These are phyloP conservation scores for Euglossa dilemma DNA, from an alignment of 1,140 invertebrate species.

Conservation along the genomic window DNA sequence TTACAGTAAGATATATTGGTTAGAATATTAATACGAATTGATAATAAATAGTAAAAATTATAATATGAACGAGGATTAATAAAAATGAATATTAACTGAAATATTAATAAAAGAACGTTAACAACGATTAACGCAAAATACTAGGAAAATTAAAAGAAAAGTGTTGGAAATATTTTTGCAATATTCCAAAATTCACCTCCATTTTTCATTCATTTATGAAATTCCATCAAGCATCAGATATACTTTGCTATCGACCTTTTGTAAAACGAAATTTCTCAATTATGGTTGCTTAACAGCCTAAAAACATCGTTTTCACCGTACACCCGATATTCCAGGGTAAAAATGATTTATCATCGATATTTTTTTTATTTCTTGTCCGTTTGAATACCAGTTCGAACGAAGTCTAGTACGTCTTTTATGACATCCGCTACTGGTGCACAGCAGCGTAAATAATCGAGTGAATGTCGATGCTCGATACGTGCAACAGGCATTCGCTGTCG, in stretches of 20 bases:
- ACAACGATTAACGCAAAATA: background rate
- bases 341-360: background rate
- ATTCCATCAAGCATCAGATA: background rate
- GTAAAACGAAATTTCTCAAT: background rate
- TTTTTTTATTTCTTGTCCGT: background rate
- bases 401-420: background rate
- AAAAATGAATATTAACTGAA: background rate
- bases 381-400: background rate
- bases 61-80: too few species aligned
- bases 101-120: background rate
- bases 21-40: too few species aligned
- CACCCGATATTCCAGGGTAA: background rate
- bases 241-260: too few species aligned
- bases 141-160: background rate
- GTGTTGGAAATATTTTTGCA: background rate
- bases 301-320: too few species aligned
- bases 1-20: too few species aligned
- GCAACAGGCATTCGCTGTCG: conserved; percentile 72
- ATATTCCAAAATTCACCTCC: background rate
- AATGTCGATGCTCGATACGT: conserved; percentile 56
- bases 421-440: conserved; percentile 29
- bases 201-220: background rate
- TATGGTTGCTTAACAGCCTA: background rate
- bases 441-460: conserved; percentile 68
- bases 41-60: too few species aligned